Base-by-base conservation (phyloP, 2,888 invertebrate species). In the Hirtodrosophila confusa region DNA sequence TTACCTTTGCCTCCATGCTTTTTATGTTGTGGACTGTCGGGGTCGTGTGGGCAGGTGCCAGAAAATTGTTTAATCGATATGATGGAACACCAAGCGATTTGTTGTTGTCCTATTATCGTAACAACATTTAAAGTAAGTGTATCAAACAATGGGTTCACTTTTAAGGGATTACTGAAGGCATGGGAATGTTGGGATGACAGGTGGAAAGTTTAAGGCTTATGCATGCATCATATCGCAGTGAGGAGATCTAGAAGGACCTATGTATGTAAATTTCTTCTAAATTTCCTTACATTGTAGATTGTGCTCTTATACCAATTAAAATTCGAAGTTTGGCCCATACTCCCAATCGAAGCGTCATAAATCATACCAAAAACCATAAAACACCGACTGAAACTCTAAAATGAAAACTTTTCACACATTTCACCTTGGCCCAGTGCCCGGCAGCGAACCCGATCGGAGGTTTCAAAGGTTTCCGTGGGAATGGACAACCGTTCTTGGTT, bases 21-120 rank as follows among this genome's bases (percentile, higher is more conserved):
- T 61, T 48, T 40, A 63, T 63, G 62, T 48, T 72, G 39, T 54
- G 53, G 51, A 49, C 50, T 53, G 23, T 57, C 41, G 29, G 69
- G 24, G 31, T 39, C 29, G 45, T 65, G 61, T 63, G 49, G 61
- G 57, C 62, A 64, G 67, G 76, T 75, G 64, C 37, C 54, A 75
- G 37, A 71, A 71, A 76, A 76, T 53, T 76, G 75, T 75, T 76
- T 55, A 75, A 75, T 75, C 75, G 68, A 75, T 75, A 76, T 71
- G 76, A 60, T 67, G 54, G 72, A 68, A 64, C 67, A 63, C 50
- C 63, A 72, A 63, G 56, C 62, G 40, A 76, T 71, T 75, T 68
- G 50, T 67, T 61, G 57, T 76, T 76, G 73, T 76, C 57, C 62
- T 44, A 62, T 62, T 66, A 45, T 27, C 33, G 33, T 44, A 50